Evolutionary conservation across 2,888 invertebrate species (phyloP), one percentile per base, ranked within the genome.

Genomic region (Pilophorus perplexus): DNA sequence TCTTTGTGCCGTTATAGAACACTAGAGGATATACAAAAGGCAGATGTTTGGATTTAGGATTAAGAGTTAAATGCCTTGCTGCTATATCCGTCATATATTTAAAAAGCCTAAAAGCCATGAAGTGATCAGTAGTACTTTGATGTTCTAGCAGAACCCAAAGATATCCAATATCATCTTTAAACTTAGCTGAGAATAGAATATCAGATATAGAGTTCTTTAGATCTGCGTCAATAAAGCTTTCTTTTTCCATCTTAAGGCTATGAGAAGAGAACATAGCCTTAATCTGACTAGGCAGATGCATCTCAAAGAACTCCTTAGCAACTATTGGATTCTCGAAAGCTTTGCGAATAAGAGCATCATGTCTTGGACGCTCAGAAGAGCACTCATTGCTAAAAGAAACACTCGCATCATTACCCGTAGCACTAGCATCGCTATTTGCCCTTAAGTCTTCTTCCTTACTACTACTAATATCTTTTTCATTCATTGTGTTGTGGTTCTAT

Each of bases 31-130:
- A 33, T 33, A 33, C 33, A 33, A 33, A 33, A 33, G 33, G 33
- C 33, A 33, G 12, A 33, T 33, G 33, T 33, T 33, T 33, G 12
- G 33, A 33, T 33, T 33, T 33, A 33, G 33, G 33, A 33, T 33
- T 33, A 33, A 33, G 33, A 33, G 33, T 33, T 33, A 33, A 12
- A 33, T 33, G 33, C 33, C 33, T 33, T 33, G 33, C 33, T 33
- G 33, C 33, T 6, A 33, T 33, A 33, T 33, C 44, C 5, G 18
- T 44, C 14, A 18, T 18, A 44, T 44, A 44, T 8, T 18, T n/a
- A n/a, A 44, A 44, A 8, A 44, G 44, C 14, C 44, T n/a, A 18
- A 44, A 44, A 18, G 44, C 44, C 44, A 44, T 44, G 44, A 18
- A 16, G 14, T 44, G 14, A 44, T 44, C 44, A n/a, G 44, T 5